Evolutionary conservation across 2,797 vertebrate species (phyloP), one percentile per base, ranked within the genome.

Genomic region (Salarias fasciatus): DNA sequence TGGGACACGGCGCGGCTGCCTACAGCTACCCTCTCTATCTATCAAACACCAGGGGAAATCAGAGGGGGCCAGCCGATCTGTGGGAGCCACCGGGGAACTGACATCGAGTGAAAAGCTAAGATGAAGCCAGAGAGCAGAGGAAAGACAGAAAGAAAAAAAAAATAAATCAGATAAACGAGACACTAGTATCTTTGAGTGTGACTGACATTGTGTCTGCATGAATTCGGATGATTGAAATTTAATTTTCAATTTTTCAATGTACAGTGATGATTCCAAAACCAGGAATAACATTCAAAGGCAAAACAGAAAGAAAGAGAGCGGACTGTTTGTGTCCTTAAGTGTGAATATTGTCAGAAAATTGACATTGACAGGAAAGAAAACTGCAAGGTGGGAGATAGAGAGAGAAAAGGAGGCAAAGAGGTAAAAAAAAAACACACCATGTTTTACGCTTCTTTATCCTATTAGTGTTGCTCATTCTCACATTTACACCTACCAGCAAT

Each of bases 1-100:
- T 53, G 65, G 59, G 66, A 69, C 72, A 14, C 1, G 3, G 51
- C 6, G 42, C 40, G 7, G 61, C 13, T 55, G 66, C 66, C 63
- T 65, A n/a, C 30, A 77, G 72, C 76, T n/a, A 60, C 72, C 75
- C 66, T 44, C 48, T 68, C 58, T 72, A 65, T 82, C 66, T 71
- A 35, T 69, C 46, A 75, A 77, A 76, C 69, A 73, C 83, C 71
- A 60, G 61, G 83, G 83, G 84, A 88, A 87, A 83, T 87, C 82
- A 86, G 57, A 4, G 18, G 66, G 69, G 61, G 73, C 48, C 37
- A 5, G 56, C 44, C 51, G 73, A 84, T 75, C 72, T 56, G 59
- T 41, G 70, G 59, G 38, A 3, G 52, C 64, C 77, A 71, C 70
- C 31, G 15, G 74, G 77, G 83, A 84, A 28, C 72, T 38, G 72